Evolutionary conservation across 2,113 vertebrate species (phyloP).

Genomic region (Sprattus sprattus): DNA sequence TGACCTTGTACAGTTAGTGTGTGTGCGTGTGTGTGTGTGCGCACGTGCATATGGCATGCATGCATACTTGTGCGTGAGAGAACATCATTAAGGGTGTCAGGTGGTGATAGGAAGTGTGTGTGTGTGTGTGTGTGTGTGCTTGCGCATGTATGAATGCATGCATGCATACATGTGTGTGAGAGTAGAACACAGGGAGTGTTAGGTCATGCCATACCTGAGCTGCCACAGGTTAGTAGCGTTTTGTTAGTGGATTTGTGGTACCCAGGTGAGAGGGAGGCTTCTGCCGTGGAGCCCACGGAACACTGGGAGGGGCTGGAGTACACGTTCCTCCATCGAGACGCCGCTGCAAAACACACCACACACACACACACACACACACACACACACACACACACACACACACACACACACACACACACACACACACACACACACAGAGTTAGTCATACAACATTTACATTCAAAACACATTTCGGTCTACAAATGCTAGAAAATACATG

Average conservation of each 20-base stretch:
- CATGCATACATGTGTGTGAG: neutral
- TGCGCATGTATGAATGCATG: neutral
- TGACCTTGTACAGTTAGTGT: neutral
- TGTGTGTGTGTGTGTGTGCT: neutral
- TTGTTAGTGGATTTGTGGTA: conserved; percentile 97
- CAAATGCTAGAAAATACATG: neutral
- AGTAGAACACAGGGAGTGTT: conserved; percentile 55
- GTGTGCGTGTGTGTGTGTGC: neutral
- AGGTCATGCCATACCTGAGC: conserved; percentile 89
- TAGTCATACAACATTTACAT: neutral
- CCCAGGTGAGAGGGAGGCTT: conserved; percentile 85
- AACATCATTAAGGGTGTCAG: neutral
- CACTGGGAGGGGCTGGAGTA: conserved; percentile 83
- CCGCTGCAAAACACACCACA: conserved; percentile 43
- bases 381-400: conserved; percentile 25
- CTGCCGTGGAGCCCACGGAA: conserved; percentile 68
- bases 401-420: conserved; percentile 14
- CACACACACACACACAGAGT: conserved; percentile 25
- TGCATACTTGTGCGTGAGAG: neutral
- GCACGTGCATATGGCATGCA: neutral
- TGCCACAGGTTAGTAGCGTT: conserved; percentile 95
- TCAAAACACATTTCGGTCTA: no score
- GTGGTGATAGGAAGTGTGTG: neutral
- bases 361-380: conserved; percentile 22
- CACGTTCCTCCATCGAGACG: conserved; percentile 88